A percentile compares a stretch with the other conserved stretches of the same genome.
phyloP scores from a whole-genome alignment of 53 echinoderm and acorn worm species.

The Hippasteria phrygiana region DNA sequence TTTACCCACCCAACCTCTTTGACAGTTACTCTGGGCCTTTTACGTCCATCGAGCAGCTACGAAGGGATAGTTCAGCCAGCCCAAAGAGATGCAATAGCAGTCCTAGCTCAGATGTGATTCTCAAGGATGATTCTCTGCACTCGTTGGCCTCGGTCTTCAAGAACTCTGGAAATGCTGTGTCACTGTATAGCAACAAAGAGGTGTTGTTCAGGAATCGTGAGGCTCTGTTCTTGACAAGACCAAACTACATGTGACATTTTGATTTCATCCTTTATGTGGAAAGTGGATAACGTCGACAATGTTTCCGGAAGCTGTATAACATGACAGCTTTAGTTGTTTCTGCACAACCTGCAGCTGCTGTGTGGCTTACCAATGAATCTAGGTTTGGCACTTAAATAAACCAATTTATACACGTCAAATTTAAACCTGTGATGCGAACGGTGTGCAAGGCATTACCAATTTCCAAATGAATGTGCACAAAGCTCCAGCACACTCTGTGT shows the following conservation, averaged over 20 bases:
- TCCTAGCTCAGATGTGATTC: conserved; percentile 12
- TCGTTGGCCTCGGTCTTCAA: conserved; percentile 38
- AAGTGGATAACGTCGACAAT: background rate
- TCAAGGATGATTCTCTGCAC: conserved; percentile 53
- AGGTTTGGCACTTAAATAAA: no score
- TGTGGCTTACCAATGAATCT: no score
- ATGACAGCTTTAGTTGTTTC: no score
- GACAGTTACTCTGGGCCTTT: conserved; percentile 37
- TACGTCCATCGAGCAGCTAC: conserved; percentile 42
- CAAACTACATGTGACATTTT: conserved; percentile 40
- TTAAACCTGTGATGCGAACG: no score
- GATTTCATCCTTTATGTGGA: background rate
- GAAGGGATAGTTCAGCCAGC: conserved; percentile 41
- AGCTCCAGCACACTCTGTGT: no score
- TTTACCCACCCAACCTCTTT: conserved; percentile 9
- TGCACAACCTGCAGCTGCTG: no score
- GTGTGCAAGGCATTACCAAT: no score
- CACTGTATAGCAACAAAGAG: conserved; percentile 45
- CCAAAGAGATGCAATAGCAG: background rate
- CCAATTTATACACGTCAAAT: no score
- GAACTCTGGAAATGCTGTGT: background rate
- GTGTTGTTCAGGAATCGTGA: conserved; percentile 60
- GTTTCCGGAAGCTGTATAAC: no score
- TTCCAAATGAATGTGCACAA: no score
- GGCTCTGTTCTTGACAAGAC: conserved; percentile 50